Conservation (phyloP, 2,797 vertebrate genomes). For the Cephalopachus bancanus region DNA sequence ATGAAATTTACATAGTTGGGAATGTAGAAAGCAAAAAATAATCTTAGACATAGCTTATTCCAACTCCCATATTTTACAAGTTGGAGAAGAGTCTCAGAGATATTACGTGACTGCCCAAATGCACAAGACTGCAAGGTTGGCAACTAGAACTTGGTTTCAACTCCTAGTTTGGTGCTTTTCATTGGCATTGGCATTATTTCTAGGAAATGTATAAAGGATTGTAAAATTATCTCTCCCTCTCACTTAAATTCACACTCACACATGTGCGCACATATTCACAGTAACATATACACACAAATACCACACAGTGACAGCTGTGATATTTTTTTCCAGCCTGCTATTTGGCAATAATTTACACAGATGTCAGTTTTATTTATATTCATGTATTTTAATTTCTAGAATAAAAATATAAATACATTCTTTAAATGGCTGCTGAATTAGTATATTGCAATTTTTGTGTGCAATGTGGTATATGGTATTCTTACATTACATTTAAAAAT, state of each 20-base stretch:
- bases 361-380: constrained; percentile 63
- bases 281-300: constrained; percentile 25
- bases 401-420: constrained; percentile 45
- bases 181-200: constrained; percentile 19
- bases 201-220: background rate
- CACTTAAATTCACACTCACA: fast-evolving
- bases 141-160: background rate
- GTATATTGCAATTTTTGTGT: background rate
- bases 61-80: background rate
- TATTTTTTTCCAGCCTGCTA: constrained; percentile 10
- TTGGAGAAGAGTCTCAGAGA: background rate
- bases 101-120: background rate
- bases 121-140: background rate
- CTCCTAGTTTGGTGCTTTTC: background rate
- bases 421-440: constrained; percentile 58
- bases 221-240: background rate
- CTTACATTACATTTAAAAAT: background rate
- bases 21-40: constrained; percentile 2
- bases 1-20: background rate
- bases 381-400: constrained; percentile 51
- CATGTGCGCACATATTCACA: constrained; percentile 8
- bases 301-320: constrained; percentile 23
- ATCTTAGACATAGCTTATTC: background rate
- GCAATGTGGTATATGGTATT: background rate
- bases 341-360: constrained; percentile 67